Evolutionary conservation across 2,888 invertebrate genomes (phyloP).

Genomic region (Ophion ventricosus): DNA sequence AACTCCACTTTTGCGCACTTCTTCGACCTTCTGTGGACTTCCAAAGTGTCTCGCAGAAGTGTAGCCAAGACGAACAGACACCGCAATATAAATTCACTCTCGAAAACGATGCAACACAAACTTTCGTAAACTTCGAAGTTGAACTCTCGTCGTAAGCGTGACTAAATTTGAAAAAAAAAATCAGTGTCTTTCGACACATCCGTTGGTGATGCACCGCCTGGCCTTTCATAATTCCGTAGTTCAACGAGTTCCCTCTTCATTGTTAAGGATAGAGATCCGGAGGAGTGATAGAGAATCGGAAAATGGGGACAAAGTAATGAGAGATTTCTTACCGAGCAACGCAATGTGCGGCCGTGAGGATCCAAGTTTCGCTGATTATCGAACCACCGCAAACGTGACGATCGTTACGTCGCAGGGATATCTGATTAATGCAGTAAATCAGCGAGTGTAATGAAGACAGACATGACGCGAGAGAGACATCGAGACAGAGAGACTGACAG

Average conservation of each 20-base stretch:
- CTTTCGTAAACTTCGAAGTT: too few species aligned
- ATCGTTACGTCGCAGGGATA: constrained; percentile 74
- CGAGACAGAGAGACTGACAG: neutral
- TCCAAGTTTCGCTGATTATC: constrained; percentile 77
- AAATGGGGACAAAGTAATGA: neutral
- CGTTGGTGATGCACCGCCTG: too few species aligned
- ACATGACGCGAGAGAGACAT: neutral
- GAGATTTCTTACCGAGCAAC: constrained; percentile 66
- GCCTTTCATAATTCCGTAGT: too few species aligned
- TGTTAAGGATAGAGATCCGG: too few species aligned
- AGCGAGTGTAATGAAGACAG: neutral
- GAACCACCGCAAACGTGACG: constrained; percentile 78
- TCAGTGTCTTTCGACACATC: neutral
- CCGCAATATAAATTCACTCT: too few species aligned
- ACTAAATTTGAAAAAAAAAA: neutral
- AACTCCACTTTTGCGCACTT: too few species aligned
- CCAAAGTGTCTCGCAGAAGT: too few species aligned
- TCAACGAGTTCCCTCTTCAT: too few species aligned
- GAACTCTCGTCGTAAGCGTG: too few species aligned
- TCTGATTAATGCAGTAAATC: constrained; percentile 63
- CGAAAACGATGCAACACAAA: too few species aligned
- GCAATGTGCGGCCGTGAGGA: constrained; percentile 80
- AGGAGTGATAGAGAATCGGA: neutral
- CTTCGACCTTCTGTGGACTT: too few species aligned
- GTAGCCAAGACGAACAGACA: too few species aligned